These are phyloP conservation scores for Oxycera nigricornis DNA, from an alignment of 2,888 invertebrate genomes.

Conservation along the genomic window DNA sequence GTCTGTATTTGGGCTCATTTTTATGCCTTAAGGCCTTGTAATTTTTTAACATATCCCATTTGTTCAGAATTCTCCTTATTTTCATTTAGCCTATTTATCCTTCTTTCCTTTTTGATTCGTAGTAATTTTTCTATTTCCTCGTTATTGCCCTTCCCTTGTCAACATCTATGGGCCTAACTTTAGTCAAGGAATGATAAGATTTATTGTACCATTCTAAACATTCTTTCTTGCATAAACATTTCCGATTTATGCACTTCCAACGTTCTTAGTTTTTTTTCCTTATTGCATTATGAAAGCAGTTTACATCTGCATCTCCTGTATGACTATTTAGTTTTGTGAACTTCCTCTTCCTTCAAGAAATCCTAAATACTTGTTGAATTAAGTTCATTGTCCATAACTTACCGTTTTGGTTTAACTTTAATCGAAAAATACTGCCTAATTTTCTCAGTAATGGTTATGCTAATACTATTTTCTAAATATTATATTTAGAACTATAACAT, in stretches of 20 bases:
- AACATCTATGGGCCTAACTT: conserved; percentile 17
- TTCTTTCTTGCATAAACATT: conserved; percentile 31
- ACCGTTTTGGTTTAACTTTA: not conserved
- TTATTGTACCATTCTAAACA: conserved; percentile 43
- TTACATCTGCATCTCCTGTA: not conserved
- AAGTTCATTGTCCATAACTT: not conserved
- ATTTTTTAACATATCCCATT: conserved; percentile 30
- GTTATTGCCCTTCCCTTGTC: conserved; percentile 33
- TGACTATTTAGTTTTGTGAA: not conserved
- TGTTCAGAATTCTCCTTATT: conserved; percentile 35
- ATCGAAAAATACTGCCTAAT: not conserved
- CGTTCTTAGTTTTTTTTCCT: too few relatives aligned
- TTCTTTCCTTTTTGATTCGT: conserved; percentile 23
- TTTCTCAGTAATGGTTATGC: not conserved
- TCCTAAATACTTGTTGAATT: not conserved
- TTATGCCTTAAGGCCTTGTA: conserved; percentile 44
- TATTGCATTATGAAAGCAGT: too few relatives aligned
- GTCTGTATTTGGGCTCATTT: conserved; percentile 1
- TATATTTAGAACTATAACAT: too few relatives aligned
- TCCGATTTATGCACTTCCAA: not conserved
- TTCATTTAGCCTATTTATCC: conserved; percentile 27
- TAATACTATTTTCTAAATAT: not conserved
- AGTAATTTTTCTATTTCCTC: conserved; percentile 6
- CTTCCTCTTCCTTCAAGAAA: not conserved
- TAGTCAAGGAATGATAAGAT: conserved; percentile 39